Evolutionary conservation across 2,113 vertebrate genomes (phyloP).

Genomic region (Oceanodroma tethys): DNA sequence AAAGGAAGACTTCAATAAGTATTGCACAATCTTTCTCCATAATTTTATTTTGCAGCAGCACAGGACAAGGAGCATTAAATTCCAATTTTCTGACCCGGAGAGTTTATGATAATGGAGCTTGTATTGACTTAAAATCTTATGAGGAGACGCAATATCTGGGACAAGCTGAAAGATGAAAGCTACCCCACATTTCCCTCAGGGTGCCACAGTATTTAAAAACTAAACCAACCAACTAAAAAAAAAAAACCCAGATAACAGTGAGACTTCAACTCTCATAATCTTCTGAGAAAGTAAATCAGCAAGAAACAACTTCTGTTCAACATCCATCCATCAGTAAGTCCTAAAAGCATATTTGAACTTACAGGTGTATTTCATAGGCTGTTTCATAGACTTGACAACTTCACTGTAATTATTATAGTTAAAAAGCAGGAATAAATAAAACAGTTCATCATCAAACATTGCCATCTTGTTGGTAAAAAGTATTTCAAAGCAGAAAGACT

Average conservation of each 20-base stretch:
- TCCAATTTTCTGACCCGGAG: neutral
- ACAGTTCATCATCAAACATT: neutral
- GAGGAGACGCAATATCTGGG: neutral
- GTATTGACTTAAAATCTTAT: neutral
- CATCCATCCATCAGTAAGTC: neutral
- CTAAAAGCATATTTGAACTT: neutral
- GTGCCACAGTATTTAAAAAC: neutral
- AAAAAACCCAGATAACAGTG: neutral
- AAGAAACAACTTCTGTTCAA: neutral
- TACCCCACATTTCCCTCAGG: neutral
- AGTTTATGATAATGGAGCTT: neutral
- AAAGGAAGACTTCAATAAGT: conserved; percentile 44
- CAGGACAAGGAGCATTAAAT: neutral
- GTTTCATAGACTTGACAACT: neutral
- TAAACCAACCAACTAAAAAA: neutral
- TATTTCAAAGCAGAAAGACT: neutral
- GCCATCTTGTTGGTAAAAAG: neutral
- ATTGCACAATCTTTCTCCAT: neutral
- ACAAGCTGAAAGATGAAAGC: neutral
- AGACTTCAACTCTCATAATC: neutral
- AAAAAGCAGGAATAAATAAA: neutral
- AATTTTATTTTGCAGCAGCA: neutral
- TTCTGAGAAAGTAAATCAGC: neutral
- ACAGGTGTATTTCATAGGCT: neutral
- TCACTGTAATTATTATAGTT: neutral